Evolutionary conservation across 2,113 vertebrate genomes (phyloP).

Genomic region (Thinocorus orbignyianus): DNA sequence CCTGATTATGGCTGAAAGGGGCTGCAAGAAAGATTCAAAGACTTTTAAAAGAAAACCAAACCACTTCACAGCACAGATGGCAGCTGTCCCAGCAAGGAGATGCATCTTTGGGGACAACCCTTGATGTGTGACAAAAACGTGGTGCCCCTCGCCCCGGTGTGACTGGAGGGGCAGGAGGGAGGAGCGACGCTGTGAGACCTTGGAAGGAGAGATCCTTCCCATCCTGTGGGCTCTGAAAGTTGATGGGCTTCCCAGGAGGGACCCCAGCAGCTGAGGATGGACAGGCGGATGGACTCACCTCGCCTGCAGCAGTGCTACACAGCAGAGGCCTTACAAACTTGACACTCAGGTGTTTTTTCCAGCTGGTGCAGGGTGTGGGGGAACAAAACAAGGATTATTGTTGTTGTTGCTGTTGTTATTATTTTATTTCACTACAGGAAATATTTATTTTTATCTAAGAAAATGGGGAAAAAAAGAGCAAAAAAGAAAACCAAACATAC

Average conservation of each 20-base stretch:
- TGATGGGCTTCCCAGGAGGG: neutral
- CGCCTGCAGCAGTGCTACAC: neutral
- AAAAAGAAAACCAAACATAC: too few relatives aligned
- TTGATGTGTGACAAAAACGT: accelerated
- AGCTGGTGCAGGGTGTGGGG: neutral
- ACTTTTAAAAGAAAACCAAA: neutral
- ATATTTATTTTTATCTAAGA: constrained; percentile 40
- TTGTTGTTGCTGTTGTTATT: neutral
- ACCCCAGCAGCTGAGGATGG: accelerated
- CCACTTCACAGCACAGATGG: accelerated
- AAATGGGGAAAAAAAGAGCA: accelerated
- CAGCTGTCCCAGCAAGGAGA: neutral
- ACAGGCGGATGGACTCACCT: accelerated
- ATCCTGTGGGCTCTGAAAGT: accelerated
- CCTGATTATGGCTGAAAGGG: accelerated
- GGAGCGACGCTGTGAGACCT: neutral
- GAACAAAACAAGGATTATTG: neutral
- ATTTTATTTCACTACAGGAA: constrained; percentile 30
- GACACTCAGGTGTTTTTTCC: neutral
- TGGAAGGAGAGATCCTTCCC: neutral
- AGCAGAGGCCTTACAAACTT: constrained; percentile 21
- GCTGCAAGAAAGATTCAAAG: neutral
- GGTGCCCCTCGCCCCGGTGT: accelerated
- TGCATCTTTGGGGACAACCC: accelerated
- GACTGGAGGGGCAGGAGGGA: neutral